These are phyloP conservation scores for Argyresthia albistria DNA, from an alignment of 2,888 invertebrate species.

Conservation along the genomic window DNA sequence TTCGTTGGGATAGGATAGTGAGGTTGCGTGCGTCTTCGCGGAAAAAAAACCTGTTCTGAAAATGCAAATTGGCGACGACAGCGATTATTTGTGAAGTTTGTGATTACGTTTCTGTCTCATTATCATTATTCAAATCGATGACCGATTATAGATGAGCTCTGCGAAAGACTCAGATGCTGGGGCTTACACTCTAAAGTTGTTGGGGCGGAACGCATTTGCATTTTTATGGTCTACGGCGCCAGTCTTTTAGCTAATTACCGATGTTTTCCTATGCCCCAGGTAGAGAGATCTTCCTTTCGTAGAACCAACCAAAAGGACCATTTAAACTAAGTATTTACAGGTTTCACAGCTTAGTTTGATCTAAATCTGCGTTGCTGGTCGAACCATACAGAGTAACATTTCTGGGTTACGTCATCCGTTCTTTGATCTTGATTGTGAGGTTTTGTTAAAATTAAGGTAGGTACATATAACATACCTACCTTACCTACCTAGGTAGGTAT, in stretches of 20 bases:
- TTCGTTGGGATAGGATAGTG: too few species aligned
- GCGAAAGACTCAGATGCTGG: not conserved
- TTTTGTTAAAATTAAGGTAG: too few species aligned
- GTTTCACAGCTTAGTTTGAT: too few species aligned
- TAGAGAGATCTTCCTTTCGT: not conserved
- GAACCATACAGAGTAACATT: not conserved
- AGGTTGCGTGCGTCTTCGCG: constrained; percentile 26
- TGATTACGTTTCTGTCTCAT: constrained; percentile 1
- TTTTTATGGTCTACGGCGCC: constrained; percentile 9
- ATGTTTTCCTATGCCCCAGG: not conserved
- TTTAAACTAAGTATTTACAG: too few species aligned
- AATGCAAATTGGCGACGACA: constrained; percentile 24
- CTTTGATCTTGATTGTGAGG: not conserved
- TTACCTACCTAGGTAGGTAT: too few species aligned
- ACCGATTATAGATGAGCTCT: constrained; percentile 20
- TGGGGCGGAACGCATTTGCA: constrained; percentile 11
- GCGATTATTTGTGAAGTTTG: not conserved
- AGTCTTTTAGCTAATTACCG: constrained; percentile 9
- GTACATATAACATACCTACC: too few species aligned
- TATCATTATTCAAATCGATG: constrained; percentile 1
- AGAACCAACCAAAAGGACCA: not conserved
- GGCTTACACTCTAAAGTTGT: constrained; percentile 16
- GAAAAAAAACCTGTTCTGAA: constrained; percentile 42
- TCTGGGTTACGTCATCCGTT: not conserved
- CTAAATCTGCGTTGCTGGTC: too few species aligned